Base-by-base conservation (phyloP, 2,113 vertebrate genomes). In the Gymnocephalus cernua region DNA sequence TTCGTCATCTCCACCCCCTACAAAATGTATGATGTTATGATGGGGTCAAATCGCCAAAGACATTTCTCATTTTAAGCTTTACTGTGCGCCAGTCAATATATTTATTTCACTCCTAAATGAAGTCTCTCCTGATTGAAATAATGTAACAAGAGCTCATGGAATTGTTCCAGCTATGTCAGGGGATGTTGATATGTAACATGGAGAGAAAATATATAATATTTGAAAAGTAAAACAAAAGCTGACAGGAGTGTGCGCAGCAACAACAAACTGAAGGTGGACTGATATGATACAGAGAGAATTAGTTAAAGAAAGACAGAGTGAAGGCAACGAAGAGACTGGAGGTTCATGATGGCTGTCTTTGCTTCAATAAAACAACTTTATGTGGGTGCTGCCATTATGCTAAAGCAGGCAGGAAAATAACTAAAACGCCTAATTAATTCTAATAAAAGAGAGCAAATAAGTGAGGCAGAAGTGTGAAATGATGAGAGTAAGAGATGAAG, bases 401-500 rank as follows among this genome's bases (percentile, higher is more conserved):
- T 83, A 77, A 84, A 88, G 82, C 72, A 86, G 66, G 62, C 86
- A 87, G 77, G 63, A 88, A 86, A 91, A 91, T 87, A 83, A 89
- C 64, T 74, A 75, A 82, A 84, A 89, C 47, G 74, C 35, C 77
- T 87, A 82, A 91, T 93, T 83, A 86, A 81, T 84, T 88, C 16
- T 48, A 83, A 89, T 82, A 80, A 79, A 82, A 73, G 81, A 79
- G 32, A 51, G 29, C 80, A 78, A 47, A 83, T 67, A 64, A 85
- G 58, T 66, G 48, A 81, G 80, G 74, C 62, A 71, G 62, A 77
- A 68, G 79, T 75, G 74, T 86, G 54, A 84, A 85, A 84, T 15
- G 53, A 85, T 72, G 83, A 77, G 67, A 77, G 35, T 12, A 5
- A 77, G 74, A 83, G 63, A 86, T 58, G 44, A 56, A 64, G 74